Evolutionary conservation across 2,888 invertebrate species (phyloP).

Genomic region (Chymomyza caudatula): DNA sequence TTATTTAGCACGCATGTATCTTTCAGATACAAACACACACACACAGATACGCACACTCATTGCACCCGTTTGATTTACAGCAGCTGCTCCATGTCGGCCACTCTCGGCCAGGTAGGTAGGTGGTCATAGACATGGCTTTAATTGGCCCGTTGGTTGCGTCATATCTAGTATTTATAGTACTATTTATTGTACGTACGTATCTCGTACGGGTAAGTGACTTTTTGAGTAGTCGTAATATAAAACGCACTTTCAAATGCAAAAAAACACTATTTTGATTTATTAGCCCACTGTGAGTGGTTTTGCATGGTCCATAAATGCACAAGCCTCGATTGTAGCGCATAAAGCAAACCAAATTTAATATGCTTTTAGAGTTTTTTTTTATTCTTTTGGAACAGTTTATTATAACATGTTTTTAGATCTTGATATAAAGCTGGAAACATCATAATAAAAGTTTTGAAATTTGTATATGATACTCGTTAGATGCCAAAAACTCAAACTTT

Average conservation of each 20-base stretch:
- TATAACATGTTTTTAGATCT: background rate
- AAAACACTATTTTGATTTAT: conserved; percentile 46
- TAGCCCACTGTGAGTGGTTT: background rate
- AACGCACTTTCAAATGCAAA: conserved; percentile 66
- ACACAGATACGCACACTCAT: conserved; percentile 42
- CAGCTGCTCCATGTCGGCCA: conserved; percentile 23
- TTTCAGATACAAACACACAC: conserved; percentile 44
- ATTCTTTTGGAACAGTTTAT: background rate
- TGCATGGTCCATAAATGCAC: background rate
- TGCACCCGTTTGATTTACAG: conserved; percentile 58
- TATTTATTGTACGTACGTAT: background rate
- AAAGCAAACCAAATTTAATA: background rate
- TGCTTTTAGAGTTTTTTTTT: background rate
- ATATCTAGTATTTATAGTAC: background rate
- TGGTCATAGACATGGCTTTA: conserved; percentile 24
- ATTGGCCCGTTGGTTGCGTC: background rate
- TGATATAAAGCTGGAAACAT: background rate
- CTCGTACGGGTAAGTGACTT: background rate
- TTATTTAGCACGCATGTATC: conserved; percentile 52
- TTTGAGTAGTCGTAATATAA: conserved; percentile 44
- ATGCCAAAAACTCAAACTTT: no score
- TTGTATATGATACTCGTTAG: no score
- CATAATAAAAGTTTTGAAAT: background rate
- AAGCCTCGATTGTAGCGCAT: background rate
- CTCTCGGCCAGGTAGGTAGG: conserved; percentile 10